Evolutionary conservation across 2,113 vertebrate genomes (phyloP), one percentile per base, ranked within the genome.

Genomic region (Ptyas mucosa): DNA sequence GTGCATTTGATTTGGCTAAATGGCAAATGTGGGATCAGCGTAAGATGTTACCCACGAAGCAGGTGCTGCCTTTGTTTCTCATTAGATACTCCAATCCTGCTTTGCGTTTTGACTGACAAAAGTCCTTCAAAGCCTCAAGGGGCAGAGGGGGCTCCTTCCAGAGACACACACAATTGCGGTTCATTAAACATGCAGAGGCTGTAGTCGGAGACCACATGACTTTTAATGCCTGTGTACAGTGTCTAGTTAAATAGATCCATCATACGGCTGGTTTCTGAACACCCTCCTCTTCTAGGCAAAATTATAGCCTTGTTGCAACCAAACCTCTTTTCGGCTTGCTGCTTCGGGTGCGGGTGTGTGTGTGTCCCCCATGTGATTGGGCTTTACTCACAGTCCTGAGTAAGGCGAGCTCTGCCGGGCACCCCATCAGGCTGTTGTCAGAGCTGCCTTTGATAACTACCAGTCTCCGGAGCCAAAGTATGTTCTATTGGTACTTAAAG

Each of bases 391-490:
- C 14, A 5, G 57, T 49, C 89, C 8, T 0, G 1, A 0, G 61
- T 91, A 94, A 95, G 46, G 55, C 55, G 39, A 90, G 55, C 81
- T 93, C 46, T 85, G 94, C 91, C 93, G 46, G 96, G 96, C 93
- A 96, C 96, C 0, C 94, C 86, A 93, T 91, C 93, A 92, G 96
- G 93, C 91, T 97, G 92, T 93, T 96, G 91, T 89, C 94, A 85
- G 93, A 91, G 94, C 94, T 87, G 95, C 94, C 94, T 97, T 97
- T 95, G 91, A 96, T 97, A 97, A 97, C 97, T 96, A 96, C 93
- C 94, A 95, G 97, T 96, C 95, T 97, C 94, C 94, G 96, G 97
- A 98, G 97, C 97, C 98, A 97, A 98, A 98, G 98, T 98, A 97
- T 94, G 95, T 97, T 97, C 96, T 98, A 97, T 97, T 97, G 97